These are phyloP conservation scores for Chloroceryle inda DNA, from an alignment of 2,797 vertebrate genomes.

Conservation along the genomic window DNA sequence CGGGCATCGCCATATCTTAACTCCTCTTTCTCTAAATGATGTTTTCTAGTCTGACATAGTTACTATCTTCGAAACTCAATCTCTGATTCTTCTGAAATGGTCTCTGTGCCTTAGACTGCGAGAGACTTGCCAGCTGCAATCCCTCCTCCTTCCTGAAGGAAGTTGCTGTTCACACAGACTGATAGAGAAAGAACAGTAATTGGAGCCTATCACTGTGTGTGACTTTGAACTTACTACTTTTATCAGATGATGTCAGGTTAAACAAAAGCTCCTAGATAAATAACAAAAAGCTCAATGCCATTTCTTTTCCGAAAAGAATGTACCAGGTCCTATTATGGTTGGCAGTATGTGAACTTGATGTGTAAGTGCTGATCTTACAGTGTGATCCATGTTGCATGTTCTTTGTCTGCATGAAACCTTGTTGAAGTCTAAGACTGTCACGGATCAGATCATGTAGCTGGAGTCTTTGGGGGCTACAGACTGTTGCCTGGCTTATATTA, in stretches of 20 bases:
- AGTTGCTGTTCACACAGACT: neutral
- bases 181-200: slow-evolving; percentile 5
- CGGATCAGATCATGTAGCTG: neutral
- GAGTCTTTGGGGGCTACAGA: neutral
- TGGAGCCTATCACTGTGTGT: neutral
- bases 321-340: neutral
- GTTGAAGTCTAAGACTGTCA: neutral
- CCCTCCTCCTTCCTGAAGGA: neutral
- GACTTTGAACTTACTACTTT: slow-evolving; percentile 40
- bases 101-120: neutral
- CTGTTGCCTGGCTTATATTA: neutral
- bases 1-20: neutral
- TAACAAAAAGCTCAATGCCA: neutral
- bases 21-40: neutral
- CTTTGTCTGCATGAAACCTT: neutral
- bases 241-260: slow-evolving; percentile 36
- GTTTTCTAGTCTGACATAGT: neutral
- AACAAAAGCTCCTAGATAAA: neutral
- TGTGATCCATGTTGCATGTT: neutral
- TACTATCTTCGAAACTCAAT: slow-evolving; percentile 7
- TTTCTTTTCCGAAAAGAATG: neutral
- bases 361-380: neutral
- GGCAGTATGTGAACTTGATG: neutral
- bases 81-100: neutral
- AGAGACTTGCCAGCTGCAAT: neutral